A percentile compares a stretch with the other conserved stretches of the same genome.
Evolutionary conservation across 2,113 vertebrate species (phyloP).

Genomic region (Sprattus sprattus): DNA sequence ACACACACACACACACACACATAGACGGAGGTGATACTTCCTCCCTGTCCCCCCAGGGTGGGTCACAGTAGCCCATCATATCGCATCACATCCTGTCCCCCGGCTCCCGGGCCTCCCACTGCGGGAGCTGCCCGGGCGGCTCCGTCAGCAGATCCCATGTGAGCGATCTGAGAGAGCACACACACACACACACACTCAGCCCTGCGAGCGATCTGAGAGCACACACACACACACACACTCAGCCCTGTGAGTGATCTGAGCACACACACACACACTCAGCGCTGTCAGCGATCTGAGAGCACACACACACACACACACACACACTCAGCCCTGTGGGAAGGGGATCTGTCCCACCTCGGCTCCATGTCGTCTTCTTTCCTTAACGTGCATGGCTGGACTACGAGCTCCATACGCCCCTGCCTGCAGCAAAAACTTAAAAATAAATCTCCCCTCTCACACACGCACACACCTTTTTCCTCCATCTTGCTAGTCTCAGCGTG

Average conservation of each 20-base stretch:
- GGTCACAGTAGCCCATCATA: conserved; percentile 17
- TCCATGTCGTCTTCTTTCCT: not conserved
- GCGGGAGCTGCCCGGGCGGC: not conserved
- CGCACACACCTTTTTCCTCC: no score
- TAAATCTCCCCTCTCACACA: not conserved
- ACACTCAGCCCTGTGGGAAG: not conserved
- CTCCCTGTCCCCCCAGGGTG: conserved; percentile 20
- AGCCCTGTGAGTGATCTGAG: not conserved
- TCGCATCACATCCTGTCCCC: conserved; percentile 6
- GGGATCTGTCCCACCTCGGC: not conserved
- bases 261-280: no score
- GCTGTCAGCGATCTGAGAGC: not conserved
- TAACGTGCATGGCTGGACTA: not conserved
- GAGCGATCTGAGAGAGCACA: not conserved
- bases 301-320: not conserved
- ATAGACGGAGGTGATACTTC: conserved; percentile 34
- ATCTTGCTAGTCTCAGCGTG: not conserved
- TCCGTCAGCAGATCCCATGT: not conserved
- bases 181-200: no score
- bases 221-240: not conserved
- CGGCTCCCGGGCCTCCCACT: not conserved
- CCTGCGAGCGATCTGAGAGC: not conserved
- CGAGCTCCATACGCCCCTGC: not conserved
- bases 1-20: no score
- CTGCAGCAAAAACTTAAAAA: not conserved